Percentiles rank a stretch among this genome's conserved stretches.
These are phyloP conservation scores for Turnix velox DNA, from an alignment of 2,113 vertebrate species.

Conservation along the genomic window DNA sequence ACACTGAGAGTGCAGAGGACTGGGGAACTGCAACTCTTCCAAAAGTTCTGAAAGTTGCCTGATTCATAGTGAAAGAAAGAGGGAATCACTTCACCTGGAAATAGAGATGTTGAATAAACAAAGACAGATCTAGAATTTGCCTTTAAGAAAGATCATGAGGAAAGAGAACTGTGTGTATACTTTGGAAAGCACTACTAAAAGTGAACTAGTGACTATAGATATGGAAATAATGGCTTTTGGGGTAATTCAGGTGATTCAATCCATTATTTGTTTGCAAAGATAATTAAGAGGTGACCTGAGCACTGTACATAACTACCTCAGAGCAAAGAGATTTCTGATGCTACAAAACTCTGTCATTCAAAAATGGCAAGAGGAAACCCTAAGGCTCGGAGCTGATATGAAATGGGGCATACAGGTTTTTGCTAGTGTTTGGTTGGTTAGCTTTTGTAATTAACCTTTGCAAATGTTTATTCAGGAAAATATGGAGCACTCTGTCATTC, in stretches of 20 bases:
- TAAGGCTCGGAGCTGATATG: neutral
- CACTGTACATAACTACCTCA: neutral
- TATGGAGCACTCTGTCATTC: neutral
- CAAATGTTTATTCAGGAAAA: neutral
- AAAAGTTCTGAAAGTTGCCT: neutral
- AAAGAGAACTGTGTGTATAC: neutral
- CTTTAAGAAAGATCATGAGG: neutral
- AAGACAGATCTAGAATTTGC: neutral
- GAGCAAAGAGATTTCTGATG: neutral
- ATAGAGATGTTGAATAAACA: neutral
- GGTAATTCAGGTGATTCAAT: neutral
- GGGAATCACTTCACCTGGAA: neutral
- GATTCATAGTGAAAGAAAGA: neutral
- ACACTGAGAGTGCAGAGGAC: neutral
- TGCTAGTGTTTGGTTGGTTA: neutral
- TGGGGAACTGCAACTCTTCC: neutral
- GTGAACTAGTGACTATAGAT: neutral
- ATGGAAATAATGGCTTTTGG: neutral
- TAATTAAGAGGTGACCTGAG: neutral
- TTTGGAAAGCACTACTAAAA: neutral
- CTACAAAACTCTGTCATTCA: neutral
- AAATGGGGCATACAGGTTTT: neutral
- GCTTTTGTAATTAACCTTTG: neutral
- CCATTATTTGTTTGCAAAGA: neutral
- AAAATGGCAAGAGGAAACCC: neutral